Percentiles rank a stretch among this genome's conserved stretches.
Evolutionary conservation across 2,113 vertebrate genomes (phyloP).

Genomic region (Otis tarda): DNA sequence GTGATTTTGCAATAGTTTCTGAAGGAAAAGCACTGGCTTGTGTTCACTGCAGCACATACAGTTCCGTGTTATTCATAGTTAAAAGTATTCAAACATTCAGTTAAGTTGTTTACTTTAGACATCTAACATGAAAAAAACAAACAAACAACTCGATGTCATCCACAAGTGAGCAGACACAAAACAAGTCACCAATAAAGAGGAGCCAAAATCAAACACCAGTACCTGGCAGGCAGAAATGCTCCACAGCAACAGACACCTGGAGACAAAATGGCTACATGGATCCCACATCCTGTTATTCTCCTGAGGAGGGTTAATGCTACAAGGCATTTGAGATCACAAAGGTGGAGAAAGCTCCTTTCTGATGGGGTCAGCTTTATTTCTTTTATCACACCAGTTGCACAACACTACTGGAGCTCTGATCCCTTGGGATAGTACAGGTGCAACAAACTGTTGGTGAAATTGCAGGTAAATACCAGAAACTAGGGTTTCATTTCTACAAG

Average conservation of each 20-base stretch:
- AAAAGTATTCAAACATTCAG: not conserved
- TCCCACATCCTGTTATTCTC: not conserved
- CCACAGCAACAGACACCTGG: not conserved
- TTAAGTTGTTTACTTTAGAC: not conserved
- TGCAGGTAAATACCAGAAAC: not conserved
- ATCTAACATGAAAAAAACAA: not conserved
- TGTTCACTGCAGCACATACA: not conserved
- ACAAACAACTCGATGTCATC: not conserved
- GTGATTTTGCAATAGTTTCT: not conserved
- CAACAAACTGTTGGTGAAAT: not conserved
- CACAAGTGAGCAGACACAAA: not conserved
- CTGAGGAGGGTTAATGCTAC: fast-evolving
- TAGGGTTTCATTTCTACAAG: not conserved
- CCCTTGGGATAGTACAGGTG: not conserved
- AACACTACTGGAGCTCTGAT: not conserved
- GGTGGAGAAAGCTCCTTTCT: not conserved
- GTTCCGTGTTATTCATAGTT: not conserved
- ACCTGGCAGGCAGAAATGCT: not conserved
- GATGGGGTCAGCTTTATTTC: not conserved
- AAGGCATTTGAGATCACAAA: not conserved
- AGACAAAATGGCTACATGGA: not conserved
- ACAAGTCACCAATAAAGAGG: not conserved
- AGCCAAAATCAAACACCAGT: not conserved
- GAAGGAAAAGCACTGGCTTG: not conserved
- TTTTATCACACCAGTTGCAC: not conserved